Conservation (phyloP, 2,797 vertebrate species). For the Calcarius lapponicus region DNA sequence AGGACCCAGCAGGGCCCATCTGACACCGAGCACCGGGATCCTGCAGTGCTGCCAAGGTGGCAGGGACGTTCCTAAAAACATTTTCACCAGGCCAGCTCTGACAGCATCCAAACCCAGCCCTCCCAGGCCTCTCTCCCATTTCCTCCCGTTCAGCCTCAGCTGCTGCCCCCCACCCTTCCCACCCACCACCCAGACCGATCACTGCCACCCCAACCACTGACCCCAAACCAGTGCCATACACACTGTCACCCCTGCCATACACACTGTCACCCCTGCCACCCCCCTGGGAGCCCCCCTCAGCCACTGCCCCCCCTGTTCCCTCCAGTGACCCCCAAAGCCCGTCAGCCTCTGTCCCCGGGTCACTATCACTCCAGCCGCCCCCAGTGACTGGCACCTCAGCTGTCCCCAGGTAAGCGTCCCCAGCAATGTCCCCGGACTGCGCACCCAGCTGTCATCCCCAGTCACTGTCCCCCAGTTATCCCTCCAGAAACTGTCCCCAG, state of each 20-base stretch:
- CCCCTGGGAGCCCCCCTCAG: background rate
- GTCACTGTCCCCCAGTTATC: too few species aligned
- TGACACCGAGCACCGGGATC: background rate
- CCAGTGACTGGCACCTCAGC: background rate
- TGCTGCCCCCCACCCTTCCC: background rate
- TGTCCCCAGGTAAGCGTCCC: too few species aligned
- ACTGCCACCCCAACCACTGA: too few species aligned
- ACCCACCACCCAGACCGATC: background rate
- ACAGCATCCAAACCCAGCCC: background rate
- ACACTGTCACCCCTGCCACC: background rate
- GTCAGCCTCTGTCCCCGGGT: background rate
- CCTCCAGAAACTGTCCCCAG: too few species aligned
- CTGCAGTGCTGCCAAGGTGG: background rate
- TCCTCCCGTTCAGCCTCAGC: background rate
- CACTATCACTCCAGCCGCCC: background rate
- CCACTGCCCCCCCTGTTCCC: background rate
- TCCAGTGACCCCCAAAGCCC: background rate
- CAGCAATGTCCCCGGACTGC: background rate
- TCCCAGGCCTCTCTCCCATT: too few species aligned
- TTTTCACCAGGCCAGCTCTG: background rate
- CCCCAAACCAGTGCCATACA: background rate
- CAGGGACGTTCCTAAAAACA: accelerated
- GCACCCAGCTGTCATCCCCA: background rate
- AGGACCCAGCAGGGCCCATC: accelerated
- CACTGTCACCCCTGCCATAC: background rate